Evolutionary conservation across 2,113 vertebrate species (phyloP).

Genomic region (Garra rufa): DNA sequence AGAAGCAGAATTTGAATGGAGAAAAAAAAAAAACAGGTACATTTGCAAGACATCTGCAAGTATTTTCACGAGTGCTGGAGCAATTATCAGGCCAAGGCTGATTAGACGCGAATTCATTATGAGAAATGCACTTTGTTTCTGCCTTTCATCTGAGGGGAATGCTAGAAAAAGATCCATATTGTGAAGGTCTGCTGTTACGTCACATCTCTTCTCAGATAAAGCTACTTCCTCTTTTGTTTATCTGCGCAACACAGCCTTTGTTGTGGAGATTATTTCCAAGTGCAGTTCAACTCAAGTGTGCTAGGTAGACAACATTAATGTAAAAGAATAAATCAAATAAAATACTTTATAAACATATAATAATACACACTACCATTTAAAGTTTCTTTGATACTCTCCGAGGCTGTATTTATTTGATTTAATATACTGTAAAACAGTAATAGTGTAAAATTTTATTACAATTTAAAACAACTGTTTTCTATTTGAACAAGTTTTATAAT

Average conservation of each 20-base stretch:
- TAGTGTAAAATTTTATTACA: neutral
- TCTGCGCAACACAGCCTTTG: neutral
- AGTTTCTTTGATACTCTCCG: neutral
- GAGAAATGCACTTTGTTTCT: slow-evolving; percentile 50
- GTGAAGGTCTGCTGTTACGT: slow-evolving; percentile 47
- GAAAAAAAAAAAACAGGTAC: slow-evolving; percentile 28
- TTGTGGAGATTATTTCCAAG: slow-evolving; percentile 36
- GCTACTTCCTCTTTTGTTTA: slow-evolving; percentile 30
- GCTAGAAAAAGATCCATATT: slow-evolving; percentile 15
- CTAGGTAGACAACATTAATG: neutral
- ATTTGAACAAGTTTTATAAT: neutral
- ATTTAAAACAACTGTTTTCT: neutral
- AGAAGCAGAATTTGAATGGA: slow-evolving; percentile 41
- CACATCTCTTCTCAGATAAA: slow-evolving; percentile 51
- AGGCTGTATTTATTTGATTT: neutral
- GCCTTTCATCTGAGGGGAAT: slow-evolving; percentile 46
- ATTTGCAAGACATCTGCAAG: slow-evolving; percentile 62
- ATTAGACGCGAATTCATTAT: slow-evolving; percentile 64
- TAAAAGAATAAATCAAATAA: neutral
- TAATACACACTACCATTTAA: neutral
- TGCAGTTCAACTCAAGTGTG: neutral
- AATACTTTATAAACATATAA: neutral
- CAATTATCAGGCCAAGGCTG: slow-evolving; percentile 62
- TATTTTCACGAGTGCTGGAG: slow-evolving; percentile 52
- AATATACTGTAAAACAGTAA: neutral